Conservation (phyloP, 1,140 invertebrate genomes). For the Zaprionus vittiger region DNA sequence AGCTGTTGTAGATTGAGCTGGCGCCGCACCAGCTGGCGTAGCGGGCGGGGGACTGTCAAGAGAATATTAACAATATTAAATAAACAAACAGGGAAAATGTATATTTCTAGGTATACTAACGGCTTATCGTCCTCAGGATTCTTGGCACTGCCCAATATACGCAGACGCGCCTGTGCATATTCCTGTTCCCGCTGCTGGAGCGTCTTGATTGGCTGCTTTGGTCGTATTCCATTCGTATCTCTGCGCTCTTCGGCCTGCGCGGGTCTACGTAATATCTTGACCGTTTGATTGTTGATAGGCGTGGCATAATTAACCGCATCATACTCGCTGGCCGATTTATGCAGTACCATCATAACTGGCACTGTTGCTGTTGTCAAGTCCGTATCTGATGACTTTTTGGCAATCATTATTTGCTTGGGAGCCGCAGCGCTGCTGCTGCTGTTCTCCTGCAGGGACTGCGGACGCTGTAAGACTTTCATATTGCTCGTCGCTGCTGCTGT, state of each 20-base stretch:
- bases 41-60: constrained; percentile 42
- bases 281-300: constrained; percentile 89
- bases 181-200: constrained; percentile 94
- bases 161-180: constrained; percentile 92
- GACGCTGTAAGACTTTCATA: constrained; percentile 85
- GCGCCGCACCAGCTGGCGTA: constrained; percentile 32
- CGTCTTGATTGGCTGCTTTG: constrained; percentile 91
- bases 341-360: constrained; percentile 80
- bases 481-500: constrained; percentile 43
- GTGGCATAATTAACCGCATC: constrained; percentile 85
- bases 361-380: constrained; percentile 47
- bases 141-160: constrained; percentile 92
- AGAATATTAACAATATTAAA: background rate
- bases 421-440: constrained; percentile 58
- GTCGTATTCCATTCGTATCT: constrained; percentile 84
- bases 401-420: constrained; percentile 85
- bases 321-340: constrained; percentile 82
- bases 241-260: constrained; percentile 86
- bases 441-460: constrained; percentile 67
- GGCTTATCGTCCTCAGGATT: constrained; percentile 90
- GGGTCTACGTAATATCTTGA: constrained; percentile 93
- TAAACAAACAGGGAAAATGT: background rate
- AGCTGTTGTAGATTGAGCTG: constrained; percentile 14
- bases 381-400: constrained; percentile 83
- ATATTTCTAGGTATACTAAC: constrained; percentile 84